Base-by-base conservation (phyloP, 2,113 vertebrate species). In the Bubo scandiacus region DNA sequence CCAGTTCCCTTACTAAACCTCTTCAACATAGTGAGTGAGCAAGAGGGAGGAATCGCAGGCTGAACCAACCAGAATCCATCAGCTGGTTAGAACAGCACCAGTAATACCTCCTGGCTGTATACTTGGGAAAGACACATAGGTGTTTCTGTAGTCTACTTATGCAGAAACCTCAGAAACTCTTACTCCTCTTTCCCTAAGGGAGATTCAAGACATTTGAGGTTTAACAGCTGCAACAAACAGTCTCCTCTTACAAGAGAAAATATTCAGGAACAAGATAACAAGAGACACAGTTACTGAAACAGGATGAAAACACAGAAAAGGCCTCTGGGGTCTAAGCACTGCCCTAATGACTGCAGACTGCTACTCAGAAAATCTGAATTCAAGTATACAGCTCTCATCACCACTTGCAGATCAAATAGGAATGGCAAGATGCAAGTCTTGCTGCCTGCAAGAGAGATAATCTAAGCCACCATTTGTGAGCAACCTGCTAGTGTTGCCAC, bases 181-280 rank as follows among this genome's bases (percentile, higher is more conserved):
- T 93, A 84, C 58, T 88, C 78, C 71, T 75, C 78, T 73, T 73
- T 92, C 91, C 94, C 96, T 86, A 90, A 85, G 96, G 96, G 92
- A 94, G 79, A 92, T 82, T 83, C 66, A 86, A 96, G 89, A 85
- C 91, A 81, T 91, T 88, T 95, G 95, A 96, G 86, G 81, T 94
- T 96, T 97, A 96, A 92, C 92, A 94, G 71, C 92, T 95, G 94
- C 95, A 95, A 96, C 94, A 95, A 94, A 96, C 94, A 86, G 87
- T 57, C 40, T 97, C 79, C 89, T 94, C 74, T 97, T 97, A 94
- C 88, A 51, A 91, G 81, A 77, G 58, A 96, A 94, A 94, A 94
- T 92, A 96, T 65, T 96, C 95, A 95, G 54, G 94, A 94, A 95
- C 89, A 96, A 95, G 92, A 95, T 95, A 95, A 97, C 92, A 94